phyloP scores from a whole-genome alignment of 2,888 invertebrate genomes.

The Hipparchia sbordonii region DNA sequence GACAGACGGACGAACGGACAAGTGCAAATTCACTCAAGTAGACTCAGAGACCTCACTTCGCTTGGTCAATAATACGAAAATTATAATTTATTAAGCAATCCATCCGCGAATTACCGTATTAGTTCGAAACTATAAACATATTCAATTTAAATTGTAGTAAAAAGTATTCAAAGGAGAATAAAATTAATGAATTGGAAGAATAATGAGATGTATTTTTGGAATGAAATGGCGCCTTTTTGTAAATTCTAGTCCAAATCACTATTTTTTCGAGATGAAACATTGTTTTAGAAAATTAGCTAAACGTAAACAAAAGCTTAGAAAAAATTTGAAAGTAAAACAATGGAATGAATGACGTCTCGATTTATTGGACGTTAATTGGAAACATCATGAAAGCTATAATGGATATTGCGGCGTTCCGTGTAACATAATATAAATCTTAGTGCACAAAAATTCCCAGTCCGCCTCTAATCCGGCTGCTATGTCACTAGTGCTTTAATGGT shows the following conservation, averaged over 20 bases:
- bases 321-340: background rate
- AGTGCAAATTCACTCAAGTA: too few relatives aligned
- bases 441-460: background rate
- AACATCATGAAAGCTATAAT: background rate
- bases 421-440: background rate
- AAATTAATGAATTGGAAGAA: background rate
- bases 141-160: conserved; percentile 8
- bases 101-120: too few relatives aligned
- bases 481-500: background rate
- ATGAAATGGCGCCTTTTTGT: background rate
- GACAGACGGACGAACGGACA: too few relatives aligned
- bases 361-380: background rate
- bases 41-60: too few relatives aligned
- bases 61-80: too few relatives aligned
- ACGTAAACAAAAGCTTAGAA: background rate
- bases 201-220: background rate
- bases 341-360: conserved; percentile 9
- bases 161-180: conserved; percentile 1
- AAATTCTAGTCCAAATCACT: background rate
- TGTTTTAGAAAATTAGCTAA: too few relatives aligned
- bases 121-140: too few relatives aligned
- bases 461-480: background rate
- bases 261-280: too few relatives aligned
- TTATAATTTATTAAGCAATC: too few relatives aligned
- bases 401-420: background rate